phyloP scores from a whole-genome alignment of 2,888 invertebrate species.

The Serrognathus titanus region DNA sequence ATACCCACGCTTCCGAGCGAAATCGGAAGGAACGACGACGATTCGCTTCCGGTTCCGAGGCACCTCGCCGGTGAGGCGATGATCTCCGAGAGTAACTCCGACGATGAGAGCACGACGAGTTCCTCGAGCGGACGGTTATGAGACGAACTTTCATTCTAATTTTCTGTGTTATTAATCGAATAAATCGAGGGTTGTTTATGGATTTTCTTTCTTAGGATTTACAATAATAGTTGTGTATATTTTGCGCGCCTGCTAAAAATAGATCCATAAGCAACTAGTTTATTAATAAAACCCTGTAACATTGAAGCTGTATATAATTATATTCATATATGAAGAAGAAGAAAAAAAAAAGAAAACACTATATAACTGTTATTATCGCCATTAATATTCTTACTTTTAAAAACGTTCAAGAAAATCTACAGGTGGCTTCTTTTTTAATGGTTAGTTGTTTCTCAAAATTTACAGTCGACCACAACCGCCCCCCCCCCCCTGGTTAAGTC shows the following conservation, averaged over 20 bases:
- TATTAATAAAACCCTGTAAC: neutral
- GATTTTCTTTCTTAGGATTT: neutral
- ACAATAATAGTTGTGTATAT: neutral
- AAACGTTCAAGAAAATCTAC: too few species aligned
- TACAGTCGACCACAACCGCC: too few species aligned
- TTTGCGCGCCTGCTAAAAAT: neutral
- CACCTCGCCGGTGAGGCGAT: constrained; percentile 68
- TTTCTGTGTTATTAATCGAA: constrained; percentile 10
- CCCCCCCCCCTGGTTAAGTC: too few species aligned
- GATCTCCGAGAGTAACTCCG: constrained; percentile 62
- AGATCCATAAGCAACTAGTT: neutral
- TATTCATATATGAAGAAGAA: too few species aligned
- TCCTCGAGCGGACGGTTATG: constrained; percentile 45
- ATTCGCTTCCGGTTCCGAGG: constrained; percentile 52
- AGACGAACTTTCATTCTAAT: constrained; percentile 34
- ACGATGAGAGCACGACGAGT: constrained; percentile 52
- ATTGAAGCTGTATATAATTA: neutral
- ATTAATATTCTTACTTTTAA: neutral
- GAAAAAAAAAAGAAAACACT: neutral
- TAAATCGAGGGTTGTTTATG: neutral
- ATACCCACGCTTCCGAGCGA: constrained; percentile 47
- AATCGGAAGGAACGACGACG: constrained; percentile 38
- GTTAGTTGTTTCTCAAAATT: too few species aligned
- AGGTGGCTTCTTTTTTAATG: too few species aligned
- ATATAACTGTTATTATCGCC: neutral